phyloP scores from a whole-genome alignment of 2,113 vertebrate genomes.

The Bujurquina vittata region DNA sequence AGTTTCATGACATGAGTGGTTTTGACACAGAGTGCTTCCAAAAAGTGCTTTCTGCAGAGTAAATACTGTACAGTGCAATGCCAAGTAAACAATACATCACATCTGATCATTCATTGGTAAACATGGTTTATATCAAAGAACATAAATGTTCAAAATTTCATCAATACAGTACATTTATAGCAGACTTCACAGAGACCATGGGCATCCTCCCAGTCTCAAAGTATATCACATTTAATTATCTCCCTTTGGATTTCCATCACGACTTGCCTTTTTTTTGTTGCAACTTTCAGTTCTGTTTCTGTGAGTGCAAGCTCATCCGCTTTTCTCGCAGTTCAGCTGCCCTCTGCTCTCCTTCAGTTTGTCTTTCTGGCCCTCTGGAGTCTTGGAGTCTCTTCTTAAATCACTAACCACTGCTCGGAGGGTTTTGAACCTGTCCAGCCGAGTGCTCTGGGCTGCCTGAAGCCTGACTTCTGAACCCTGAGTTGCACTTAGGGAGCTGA shows the following conservation, averaged over 20 bases:
- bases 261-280: conserved; percentile 4
- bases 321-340: conserved; percentile 74
- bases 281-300: conserved; percentile 44
- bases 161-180: conserved; percentile 74
- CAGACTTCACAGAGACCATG: conserved; percentile 65
- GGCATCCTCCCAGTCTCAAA: conserved; percentile 45
- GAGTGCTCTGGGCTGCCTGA: conserved; percentile 56
- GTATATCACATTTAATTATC: conserved; percentile 67
- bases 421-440: conserved; percentile 74
- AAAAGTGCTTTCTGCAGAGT: conserved; percentile 66
- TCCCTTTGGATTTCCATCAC: conserved; percentile 59
- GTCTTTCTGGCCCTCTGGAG: conserved; percentile 60
- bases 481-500: conserved; percentile 81
- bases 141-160: conserved; percentile 66
- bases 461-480: conserved; percentile 66
- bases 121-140: conserved; percentile 75
- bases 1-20: conserved; percentile 52
- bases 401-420: conserved; percentile 72
- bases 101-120: conserved; percentile 75
- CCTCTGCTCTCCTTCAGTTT: conserved; percentile 72
- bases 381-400: conserved; percentile 66
- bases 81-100: conserved; percentile 77
- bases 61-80: conserved; percentile 76
- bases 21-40: conserved; percentile 52
- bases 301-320: conserved; percentile 51